Percentiles rank a stretch among this genome's conserved stretches.
Evolutionary conservation across 2,888 invertebrate species (phyloP).

Genomic region (Xestoiulus laeticollis): DNA sequence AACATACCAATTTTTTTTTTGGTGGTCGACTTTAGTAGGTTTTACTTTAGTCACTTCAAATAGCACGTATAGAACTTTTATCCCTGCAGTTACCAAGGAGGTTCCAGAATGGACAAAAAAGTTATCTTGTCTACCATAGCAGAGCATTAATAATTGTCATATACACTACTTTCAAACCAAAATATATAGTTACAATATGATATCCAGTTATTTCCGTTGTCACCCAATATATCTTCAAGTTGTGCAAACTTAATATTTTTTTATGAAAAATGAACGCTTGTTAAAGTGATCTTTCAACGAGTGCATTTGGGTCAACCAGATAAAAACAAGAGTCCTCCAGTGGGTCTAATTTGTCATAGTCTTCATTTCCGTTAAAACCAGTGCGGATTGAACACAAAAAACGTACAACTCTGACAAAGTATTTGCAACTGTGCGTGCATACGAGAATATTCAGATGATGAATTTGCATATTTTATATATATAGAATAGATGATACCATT

Average conservation of each 20-base stretch:
- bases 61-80: too few relatives aligned
- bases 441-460: not conserved
- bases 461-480: not conserved
- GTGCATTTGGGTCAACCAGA: conserved; percentile 23
- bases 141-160: not conserved
- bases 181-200: not conserved
- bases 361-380: not conserved
- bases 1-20: too few relatives aligned
- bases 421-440: not conserved
- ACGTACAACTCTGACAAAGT: not conserved
- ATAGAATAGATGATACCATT: not conserved
- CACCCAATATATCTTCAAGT: not conserved
- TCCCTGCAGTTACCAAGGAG: not conserved
- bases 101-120: not conserved
- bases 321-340: not conserved
- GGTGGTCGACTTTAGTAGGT: too few relatives aligned
- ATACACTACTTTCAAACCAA: not conserved
- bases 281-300: not conserved
- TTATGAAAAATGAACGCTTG: conserved; percentile 10
- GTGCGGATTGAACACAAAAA: not conserved
- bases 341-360: not conserved
- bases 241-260: conserved; percentile 3
- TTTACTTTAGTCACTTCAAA: too few relatives aligned
- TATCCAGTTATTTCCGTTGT: not conserved
- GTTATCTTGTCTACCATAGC: not conserved